A percentile compares a stretch with the other conserved stretches of the same genome.
Evolutionary conservation across 2,888 invertebrate genomes (phyloP).

Genomic region (Thecocarcelia acutangulata): DNA sequence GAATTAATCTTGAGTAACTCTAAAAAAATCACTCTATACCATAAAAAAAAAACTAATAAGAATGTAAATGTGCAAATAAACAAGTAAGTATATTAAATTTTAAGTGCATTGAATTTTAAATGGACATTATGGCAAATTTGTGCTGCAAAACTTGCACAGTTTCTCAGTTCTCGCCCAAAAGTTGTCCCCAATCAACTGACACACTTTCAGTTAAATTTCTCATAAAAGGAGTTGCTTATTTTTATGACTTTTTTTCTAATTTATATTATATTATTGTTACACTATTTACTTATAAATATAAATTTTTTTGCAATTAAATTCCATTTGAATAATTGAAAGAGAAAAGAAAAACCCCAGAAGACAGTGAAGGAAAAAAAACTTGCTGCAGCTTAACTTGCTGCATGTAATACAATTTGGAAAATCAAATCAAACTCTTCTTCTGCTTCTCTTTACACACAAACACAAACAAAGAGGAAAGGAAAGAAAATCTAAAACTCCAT

Average conservation of each 20-base stretch:
- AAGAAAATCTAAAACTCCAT: constrained; percentile 31
- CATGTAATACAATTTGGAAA: constrained; percentile 19
- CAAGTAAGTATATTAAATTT: too few species aligned
- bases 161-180: too few species aligned
- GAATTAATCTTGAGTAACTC: too few species aligned
- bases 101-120: too few species aligned
- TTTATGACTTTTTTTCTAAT: constrained; percentile 24
- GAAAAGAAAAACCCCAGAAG: constrained; percentile 27
- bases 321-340: constrained; percentile 43
- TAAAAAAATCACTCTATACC: too few species aligned
- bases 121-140: too few species aligned
- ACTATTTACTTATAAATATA: constrained; percentile 21
- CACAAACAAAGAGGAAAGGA: constrained; percentile 21
- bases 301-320: constrained; percentile 49
- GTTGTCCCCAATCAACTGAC: constrained; percentile 27
- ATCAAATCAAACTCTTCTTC: constrained; percentile 34
- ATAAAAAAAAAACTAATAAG: too few species aligned
- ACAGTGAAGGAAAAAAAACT: constrained; percentile 8
- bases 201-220: constrained; percentile 14
- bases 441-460: too few species aligned
- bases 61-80: too few species aligned
- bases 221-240: constrained; percentile 1
- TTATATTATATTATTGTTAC: constrained; percentile 37
- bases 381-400: constrained; percentile 16
- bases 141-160: too few species aligned